phyloP scores from a whole-genome alignment of 2,888 invertebrate species.

The Tinea semifulvella region DNA sequence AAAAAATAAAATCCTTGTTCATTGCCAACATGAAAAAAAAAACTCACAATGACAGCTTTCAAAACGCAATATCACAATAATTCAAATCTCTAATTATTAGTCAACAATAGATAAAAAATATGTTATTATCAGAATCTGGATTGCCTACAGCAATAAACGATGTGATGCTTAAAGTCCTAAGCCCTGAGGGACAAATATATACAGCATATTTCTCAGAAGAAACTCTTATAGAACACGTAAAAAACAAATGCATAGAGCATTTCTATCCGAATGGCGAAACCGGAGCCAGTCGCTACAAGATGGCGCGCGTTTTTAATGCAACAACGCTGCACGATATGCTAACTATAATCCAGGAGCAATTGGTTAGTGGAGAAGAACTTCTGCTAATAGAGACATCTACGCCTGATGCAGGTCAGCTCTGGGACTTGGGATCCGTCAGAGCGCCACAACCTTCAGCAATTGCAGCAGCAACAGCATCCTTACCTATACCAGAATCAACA shows the following conservation, averaged over 20 bases:
- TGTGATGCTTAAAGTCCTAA: slow-evolving; percentile 43
- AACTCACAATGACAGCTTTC: too few relatives aligned
- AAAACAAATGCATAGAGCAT: slow-evolving; percentile 43
- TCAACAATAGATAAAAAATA: too few relatives aligned
- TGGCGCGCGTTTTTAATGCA: slow-evolving; percentile 46
- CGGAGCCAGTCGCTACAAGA: slow-evolving; percentile 42
- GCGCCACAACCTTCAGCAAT: slow-evolving; percentile 47
- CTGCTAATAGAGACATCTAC: slow-evolving; percentile 42
- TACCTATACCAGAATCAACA: slow-evolving; percentile 38
- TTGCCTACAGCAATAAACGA: slow-evolving; percentile 29
- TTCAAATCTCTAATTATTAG: too few relatives aligned
- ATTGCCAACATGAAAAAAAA: too few relatives aligned
- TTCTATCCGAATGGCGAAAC: slow-evolving; percentile 52
- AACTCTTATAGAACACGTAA: slow-evolving; percentile 49
- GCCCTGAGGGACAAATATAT: slow-evolving; percentile 48
- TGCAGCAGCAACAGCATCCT: slow-evolving; percentile 48
- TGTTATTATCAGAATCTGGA: slow-evolving; percentile 46
- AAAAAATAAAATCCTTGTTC: too few relatives aligned
- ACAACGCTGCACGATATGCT: slow-evolving; percentile 49
- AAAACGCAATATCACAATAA: too few relatives aligned
- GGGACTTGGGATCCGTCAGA: slow-evolving; percentile 51
- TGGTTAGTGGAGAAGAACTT: slow-evolving; percentile 45
- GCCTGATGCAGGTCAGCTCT: slow-evolving; percentile 47
- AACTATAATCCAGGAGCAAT: slow-evolving; percentile 44
- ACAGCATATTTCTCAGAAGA: slow-evolving; percentile 43